These are phyloP conservation scores for Passer domesticus DNA, from an alignment of 2,113 vertebrate species.

Conservation along the genomic window DNA sequence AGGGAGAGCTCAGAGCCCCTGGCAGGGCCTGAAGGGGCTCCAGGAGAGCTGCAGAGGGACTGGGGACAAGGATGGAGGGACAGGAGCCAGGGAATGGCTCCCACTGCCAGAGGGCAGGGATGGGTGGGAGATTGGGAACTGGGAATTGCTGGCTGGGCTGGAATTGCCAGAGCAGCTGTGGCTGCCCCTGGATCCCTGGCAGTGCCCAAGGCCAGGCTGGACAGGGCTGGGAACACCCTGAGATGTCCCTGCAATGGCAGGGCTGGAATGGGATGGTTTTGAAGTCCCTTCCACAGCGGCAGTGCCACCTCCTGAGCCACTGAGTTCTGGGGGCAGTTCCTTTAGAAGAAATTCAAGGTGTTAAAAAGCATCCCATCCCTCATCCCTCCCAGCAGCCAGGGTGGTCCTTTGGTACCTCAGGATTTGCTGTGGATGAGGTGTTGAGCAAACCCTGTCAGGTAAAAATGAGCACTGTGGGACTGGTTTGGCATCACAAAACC, in stretches of 20 bases:
- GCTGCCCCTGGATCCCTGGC: background rate
- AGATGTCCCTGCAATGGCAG: background rate
- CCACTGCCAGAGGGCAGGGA: rapidly evolving
- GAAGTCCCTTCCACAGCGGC: background rate
- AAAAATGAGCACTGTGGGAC: rapidly evolving
- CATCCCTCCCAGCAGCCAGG: background rate
- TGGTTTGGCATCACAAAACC: background rate
- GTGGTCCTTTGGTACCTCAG: rapidly evolving
- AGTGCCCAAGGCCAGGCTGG: background rate
- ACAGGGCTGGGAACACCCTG: rapidly evolving
- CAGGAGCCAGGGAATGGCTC: background rate
- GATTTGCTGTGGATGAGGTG: background rate
- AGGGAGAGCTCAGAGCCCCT: background rate
- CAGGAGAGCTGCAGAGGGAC: background rate
- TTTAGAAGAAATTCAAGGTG: background rate
- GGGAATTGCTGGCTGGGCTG: background rate
- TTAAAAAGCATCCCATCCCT: background rate
- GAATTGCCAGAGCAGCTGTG: too few relatives aligned
- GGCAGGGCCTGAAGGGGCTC: background rate
- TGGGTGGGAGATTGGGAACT: background rate
- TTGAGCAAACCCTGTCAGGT: background rate
- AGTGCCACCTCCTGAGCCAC: background rate
- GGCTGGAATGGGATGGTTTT: too few relatives aligned
- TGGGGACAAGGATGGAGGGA: background rate
- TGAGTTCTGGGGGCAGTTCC: too few relatives aligned